Evolutionary conservation across 2,888 invertebrate species (phyloP).

Genomic region (Hoplodrina blanda): DNA sequence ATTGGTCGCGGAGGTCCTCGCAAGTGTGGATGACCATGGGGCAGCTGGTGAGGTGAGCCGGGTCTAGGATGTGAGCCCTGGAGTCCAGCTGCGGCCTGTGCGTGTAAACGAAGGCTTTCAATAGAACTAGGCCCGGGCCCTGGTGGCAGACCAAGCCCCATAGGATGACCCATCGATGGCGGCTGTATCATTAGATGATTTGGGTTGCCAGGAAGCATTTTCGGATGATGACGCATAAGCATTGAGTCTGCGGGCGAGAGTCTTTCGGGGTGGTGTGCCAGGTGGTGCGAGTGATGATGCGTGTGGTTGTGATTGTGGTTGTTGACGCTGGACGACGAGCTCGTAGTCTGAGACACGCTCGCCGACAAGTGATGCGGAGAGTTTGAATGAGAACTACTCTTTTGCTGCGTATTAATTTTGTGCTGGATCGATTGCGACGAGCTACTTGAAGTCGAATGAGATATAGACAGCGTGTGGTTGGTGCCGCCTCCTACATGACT

Average conservation of each 20-base stretch:
- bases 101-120: slow-evolving; percentile 94
- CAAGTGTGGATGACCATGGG: slow-evolving; percentile 89
- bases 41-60: slow-evolving; percentile 89
- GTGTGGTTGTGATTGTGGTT: slow-evolving; percentile 91
- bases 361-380: slow-evolving; percentile 90
- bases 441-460: slow-evolving; percentile 92
- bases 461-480: slow-evolving; percentile 92
- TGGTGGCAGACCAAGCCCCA: slow-evolving; percentile 89
- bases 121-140: slow-evolving; percentile 92
- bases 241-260: slow-evolving; percentile 91
- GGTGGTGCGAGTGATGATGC: slow-evolving; percentile 92
- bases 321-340: slow-evolving; percentile 89
- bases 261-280: slow-evolving; percentile 92
- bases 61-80: slow-evolving; percentile 87
- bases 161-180: slow-evolving; percentile 92
- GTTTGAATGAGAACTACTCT: slow-evolving; percentile 84
- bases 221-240: slow-evolving; percentile 87
- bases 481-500: slow-evolving; percentile 88
- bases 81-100: slow-evolving; percentile 92
- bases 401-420: slow-evolving; percentile 90
- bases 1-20: slow-evolving; percentile 84
- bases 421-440: slow-evolving; percentile 92
- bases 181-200: slow-evolving; percentile 93
- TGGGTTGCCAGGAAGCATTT: slow-evolving; percentile 90
- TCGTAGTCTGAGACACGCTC: slow-evolving; percentile 89